phyloP scores from a whole-genome alignment of 2,888 invertebrate species.

The Chloroclysta siterata region DNA sequence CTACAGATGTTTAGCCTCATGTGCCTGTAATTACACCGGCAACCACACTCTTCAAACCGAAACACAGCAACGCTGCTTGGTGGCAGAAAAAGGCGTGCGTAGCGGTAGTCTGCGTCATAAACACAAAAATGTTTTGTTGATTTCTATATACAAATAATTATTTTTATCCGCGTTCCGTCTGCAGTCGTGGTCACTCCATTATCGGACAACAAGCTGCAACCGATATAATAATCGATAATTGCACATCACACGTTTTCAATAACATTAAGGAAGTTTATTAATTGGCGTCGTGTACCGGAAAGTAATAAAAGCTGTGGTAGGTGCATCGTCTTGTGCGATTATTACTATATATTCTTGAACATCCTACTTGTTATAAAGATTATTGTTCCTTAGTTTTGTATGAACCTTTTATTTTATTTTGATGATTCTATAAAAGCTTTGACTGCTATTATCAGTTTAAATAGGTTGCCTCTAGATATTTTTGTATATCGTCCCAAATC shows the following conservation, averaged over 20 bases:
- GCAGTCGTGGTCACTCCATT: slow-evolving; percentile 19
- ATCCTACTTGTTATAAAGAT: background rate
- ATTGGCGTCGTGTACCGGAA: slow-evolving; percentile 43
- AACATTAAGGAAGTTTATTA: slow-evolving; percentile 50
- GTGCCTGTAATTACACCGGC: too few relatives aligned
- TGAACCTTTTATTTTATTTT: background rate
- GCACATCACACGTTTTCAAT: slow-evolving; percentile 47
- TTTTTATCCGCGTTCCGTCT: background rate
- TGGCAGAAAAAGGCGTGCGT: too few relatives aligned
- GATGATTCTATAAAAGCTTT: too few relatives aligned
- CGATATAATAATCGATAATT: slow-evolving; percentile 49
- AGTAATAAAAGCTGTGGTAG: slow-evolving; percentile 34
- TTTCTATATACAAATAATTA: too few relatives aligned
- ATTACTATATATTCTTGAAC: slow-evolving; percentile 15
- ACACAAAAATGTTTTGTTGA: too few relatives aligned
- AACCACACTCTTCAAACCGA: too few relatives aligned
- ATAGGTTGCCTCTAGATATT: too few relatives aligned
- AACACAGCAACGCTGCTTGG: too few relatives aligned
- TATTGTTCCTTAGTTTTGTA: background rate
- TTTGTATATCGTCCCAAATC: too few relatives aligned
- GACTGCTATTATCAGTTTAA: too few relatives aligned
- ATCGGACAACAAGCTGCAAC: slow-evolving; percentile 28
- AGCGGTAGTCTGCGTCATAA: too few relatives aligned
- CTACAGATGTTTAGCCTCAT: too few relatives aligned
- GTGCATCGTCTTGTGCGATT: slow-evolving; percentile 27